Conservation (phyloP, 2,888 invertebrate genomes). For the Rhynchonema sp. region DNA sequence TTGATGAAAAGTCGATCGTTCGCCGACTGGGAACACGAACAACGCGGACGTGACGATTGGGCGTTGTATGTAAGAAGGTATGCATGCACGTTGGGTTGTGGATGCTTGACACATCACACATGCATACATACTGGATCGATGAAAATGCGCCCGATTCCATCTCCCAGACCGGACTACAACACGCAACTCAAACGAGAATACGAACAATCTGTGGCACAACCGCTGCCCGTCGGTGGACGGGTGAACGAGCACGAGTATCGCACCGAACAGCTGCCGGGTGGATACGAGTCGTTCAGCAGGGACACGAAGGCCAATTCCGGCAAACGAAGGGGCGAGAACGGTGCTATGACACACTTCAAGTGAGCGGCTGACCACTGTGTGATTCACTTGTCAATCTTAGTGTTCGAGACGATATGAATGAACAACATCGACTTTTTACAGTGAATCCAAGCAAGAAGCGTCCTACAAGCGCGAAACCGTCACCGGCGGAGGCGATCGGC, state of each 20-base stretch:
- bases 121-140: too few relatives aligned
- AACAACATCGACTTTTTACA: too few relatives aligned
- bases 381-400: background rate
- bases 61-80: too few relatives aligned
- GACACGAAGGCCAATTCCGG: conserved; percentile 16
- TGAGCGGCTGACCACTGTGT: conserved; percentile 4
- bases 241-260: conserved; percentile 11
- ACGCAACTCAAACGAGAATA: conserved; percentile 18
- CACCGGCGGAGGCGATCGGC: background rate
- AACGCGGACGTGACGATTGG: too few relatives aligned
- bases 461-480: conserved; percentile 20
- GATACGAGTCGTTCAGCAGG: conserved; percentile 10
- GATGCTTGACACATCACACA: too few relatives aligned
- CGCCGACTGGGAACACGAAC: conserved; percentile 19
- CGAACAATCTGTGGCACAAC: conserved; percentile 21
- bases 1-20: conserved; percentile 22
- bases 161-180: too few relatives aligned
- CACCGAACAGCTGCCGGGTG: conserved; percentile 23
- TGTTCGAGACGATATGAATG: too few relatives aligned
- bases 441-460: conserved; percentile 21
- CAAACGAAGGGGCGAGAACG: conserved; percentile 11
- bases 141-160: too few relatives aligned
- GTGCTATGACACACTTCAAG: conserved; percentile 4
- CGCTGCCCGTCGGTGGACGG: conserved; percentile 16
- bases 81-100: too few relatives aligned